phyloP scores from a whole-genome alignment of 2,888 invertebrate genomes.

The Papilio demoleus region DNA sequence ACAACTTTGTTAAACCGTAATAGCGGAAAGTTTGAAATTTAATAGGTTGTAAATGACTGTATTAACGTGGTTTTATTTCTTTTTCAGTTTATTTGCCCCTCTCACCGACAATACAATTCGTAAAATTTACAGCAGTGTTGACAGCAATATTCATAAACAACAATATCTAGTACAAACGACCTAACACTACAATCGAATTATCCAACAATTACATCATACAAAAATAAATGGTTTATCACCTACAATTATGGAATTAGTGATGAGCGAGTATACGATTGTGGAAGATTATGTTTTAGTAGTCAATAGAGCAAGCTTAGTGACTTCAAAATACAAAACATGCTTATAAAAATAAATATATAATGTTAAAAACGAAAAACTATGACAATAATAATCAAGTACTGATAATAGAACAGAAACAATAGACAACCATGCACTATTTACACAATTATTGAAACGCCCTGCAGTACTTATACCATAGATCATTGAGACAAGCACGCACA shows the following conservation, averaged over 20 bases:
- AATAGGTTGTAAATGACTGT: background rate
- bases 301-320: slow-evolving; percentile 26
- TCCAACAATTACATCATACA: slow-evolving; percentile 42
- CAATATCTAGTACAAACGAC: slow-evolving; percentile 15
- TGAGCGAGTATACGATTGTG: slow-evolving; percentile 30
- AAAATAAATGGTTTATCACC: slow-evolving; percentile 41
- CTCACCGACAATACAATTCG: background rate
- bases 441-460: slow-evolving; percentile 8
- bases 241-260: slow-evolving; percentile 29
- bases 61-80: background rate
- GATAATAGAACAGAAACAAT: background rate
- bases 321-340: background rate
- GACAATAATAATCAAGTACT: background rate
- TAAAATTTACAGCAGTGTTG: slow-evolving; percentile 11
- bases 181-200: slow-evolving; percentile 35
- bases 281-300: slow-evolving; percentile 27
- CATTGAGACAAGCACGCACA: slow-evolving; percentile 53
- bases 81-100: background rate
- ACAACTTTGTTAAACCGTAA: background rate
- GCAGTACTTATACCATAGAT: slow-evolving; percentile 23
- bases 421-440: background rate
- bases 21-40: too few species aligned
- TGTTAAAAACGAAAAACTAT: background rate
- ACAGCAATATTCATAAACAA: slow-evolving; percentile 19
- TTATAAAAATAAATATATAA: slow-evolving; percentile 18